phyloP scores from a whole-genome alignment of 64 coral and sea anemone genomes.

The Montipora cactus region DNA sequence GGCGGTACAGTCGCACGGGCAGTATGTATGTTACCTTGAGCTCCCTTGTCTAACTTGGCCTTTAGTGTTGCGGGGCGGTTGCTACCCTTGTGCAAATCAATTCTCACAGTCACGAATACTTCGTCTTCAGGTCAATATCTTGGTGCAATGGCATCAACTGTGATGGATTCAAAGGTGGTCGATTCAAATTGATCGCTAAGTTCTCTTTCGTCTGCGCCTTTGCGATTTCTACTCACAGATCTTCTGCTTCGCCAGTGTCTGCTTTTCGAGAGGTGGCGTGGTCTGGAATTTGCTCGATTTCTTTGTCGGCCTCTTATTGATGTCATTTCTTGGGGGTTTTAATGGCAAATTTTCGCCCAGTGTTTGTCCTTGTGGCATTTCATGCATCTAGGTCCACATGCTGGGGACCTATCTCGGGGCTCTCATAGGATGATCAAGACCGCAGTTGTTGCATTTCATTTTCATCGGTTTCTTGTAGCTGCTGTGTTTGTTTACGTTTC shows the following conservation, averaged over 20 bases:
- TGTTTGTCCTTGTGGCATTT: conserved; percentile 57
- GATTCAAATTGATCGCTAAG: conserved; percentile 48
- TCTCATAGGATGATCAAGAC: neutral
- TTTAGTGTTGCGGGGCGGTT: conserved; percentile 21
- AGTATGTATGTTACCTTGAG: conserved; percentile 73
- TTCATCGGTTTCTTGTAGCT: neutral
- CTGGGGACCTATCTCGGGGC: conserved; percentile 37
- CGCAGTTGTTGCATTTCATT: conserved; percentile 54
- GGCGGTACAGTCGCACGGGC: conserved; percentile 22
- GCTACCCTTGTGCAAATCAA: conserved; percentile 37
- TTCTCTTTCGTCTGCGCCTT: neutral
- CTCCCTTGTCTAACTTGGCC: conserved; percentile 67
- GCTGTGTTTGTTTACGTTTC: neutral
- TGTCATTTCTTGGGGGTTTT: neutral
- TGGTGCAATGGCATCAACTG: conserved; percentile 32
- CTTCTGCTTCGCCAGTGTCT: conserved; percentile 5
- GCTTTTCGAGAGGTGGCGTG: neutral
- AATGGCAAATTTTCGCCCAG: conserved; percentile 42
- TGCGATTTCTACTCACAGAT: neutral
- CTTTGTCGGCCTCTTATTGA: neutral
- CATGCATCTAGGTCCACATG: conserved; percentile 24
- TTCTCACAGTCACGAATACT: conserved; percentile 51
- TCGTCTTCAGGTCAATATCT: conserved; percentile 32
- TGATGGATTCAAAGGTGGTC: conserved; percentile 66
- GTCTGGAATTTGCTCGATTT: neutral